Conservation (phyloP, 1,140 invertebrate genomes). For the Trichoplusia ni region DNA sequence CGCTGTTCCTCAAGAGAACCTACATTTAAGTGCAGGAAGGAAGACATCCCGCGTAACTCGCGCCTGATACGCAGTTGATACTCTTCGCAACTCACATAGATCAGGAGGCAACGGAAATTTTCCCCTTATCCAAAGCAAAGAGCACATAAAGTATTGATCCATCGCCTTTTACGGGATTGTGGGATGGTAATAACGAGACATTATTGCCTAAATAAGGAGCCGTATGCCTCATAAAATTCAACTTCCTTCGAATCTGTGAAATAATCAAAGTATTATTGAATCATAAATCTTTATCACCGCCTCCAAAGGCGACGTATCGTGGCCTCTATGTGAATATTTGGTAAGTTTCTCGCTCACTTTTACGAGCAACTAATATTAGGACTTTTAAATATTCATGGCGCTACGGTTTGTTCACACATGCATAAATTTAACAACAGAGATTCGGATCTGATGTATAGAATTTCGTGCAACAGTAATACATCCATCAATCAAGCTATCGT, state of each 20-base stretch:
- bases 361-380: slow-evolving; percentile 26
- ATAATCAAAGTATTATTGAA: slow-evolving; percentile 76
- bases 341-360: slow-evolving; percentile 61
- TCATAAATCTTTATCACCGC: slow-evolving; percentile 69
- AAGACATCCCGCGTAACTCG: neutral
- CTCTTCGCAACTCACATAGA: neutral
- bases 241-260: slow-evolving; percentile 68
- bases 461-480: slow-evolving; percentile 9
- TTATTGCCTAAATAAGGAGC: slow-evolving; percentile 67
- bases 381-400: slow-evolving; percentile 1
- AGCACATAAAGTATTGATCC: slow-evolving; percentile 41
- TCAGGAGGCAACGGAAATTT: slow-evolving; percentile 14
- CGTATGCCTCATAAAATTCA: slow-evolving; percentile 61
- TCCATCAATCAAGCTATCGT: slow-evolving; percentile 17
- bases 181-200: slow-evolving; percentile 46
- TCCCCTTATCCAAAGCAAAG: slow-evolving; percentile 24
- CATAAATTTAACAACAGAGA: neutral
- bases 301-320: slow-evolving; percentile 45
- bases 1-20: too few relatives aligned
- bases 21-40: too few relatives aligned
- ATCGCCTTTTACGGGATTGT: slow-evolving; percentile 36
- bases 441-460: slow-evolving; percentile 1
- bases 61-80: slow-evolving; percentile 14
- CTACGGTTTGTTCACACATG: neutral
- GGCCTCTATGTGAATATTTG: slow-evolving; percentile 66